Conservation (phyloP, 2,113 vertebrate genomes). For the Melospiza melodia region DNA sequence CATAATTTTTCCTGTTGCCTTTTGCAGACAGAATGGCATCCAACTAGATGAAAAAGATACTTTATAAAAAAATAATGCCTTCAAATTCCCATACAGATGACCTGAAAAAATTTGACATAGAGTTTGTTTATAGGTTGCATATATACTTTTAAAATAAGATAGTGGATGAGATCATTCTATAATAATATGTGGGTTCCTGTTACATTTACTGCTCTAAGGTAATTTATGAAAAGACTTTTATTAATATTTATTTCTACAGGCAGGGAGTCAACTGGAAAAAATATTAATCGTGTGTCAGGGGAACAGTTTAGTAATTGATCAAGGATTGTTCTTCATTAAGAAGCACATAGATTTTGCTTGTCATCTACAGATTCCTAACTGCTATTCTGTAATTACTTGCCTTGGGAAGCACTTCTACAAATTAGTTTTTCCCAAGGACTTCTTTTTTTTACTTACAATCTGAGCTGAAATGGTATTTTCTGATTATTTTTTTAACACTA, state of each 20-base stretch:
- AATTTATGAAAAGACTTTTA: background rate
- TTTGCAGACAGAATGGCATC: background rate
- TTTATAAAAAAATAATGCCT: background rate
- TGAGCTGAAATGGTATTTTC: background rate
- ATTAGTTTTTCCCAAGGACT: background rate
- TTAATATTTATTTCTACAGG: background rate
- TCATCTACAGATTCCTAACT: background rate
- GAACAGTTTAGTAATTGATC: background rate
- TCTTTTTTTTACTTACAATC: background rate
- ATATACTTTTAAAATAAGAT: background rate
- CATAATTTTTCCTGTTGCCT: background rate
- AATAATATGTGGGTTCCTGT: background rate
- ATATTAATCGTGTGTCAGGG: background rate
- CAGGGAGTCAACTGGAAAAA: background rate
- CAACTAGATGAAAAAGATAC: background rate
- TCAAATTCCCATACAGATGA: background rate
- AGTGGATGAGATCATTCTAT: background rate
- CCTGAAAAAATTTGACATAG: background rate
- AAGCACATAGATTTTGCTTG: background rate
- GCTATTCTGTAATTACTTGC: background rate
- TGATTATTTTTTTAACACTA: background rate
- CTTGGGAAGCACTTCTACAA: background rate
- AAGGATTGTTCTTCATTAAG: background rate
- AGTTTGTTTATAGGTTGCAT: background rate
- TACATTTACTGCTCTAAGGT: background rate